phyloP scores from a whole-genome alignment of 2,888 invertebrate species.

The Pheosia tremula region DNA sequence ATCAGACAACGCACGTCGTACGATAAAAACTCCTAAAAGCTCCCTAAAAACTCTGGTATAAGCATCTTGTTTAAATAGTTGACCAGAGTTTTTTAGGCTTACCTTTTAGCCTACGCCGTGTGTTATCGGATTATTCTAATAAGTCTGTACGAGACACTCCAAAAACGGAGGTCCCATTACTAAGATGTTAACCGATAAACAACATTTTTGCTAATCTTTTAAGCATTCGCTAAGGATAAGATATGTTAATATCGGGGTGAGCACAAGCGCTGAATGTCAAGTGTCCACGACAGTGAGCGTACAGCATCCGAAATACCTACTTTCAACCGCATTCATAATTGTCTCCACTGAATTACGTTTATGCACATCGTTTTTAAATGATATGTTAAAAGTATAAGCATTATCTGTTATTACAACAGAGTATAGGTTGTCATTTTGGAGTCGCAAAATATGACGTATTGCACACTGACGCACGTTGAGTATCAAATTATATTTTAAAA shows the following conservation, averaged over 20 bases:
- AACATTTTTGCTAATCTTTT: not conserved
- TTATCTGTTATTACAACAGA: conserved; percentile 16
- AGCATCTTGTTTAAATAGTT: no score
- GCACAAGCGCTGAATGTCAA: conserved; percentile 23
- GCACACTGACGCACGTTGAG: not conserved
- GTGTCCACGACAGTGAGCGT: conserved; percentile 8
- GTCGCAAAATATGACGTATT: not conserved
- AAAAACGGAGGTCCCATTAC: not conserved
- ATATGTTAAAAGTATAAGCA: conserved; percentile 17
- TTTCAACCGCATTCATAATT: conserved; percentile 8
- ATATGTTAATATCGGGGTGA: conserved; percentile 13
- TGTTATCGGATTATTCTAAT: no score
- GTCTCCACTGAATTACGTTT: conserved; percentile 13
- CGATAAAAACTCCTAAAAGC: no score
- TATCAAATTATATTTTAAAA: not conserved
- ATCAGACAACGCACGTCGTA: no score
- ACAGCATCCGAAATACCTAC: conserved; percentile 9
- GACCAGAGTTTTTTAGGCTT: no score
- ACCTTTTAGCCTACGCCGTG: no score
- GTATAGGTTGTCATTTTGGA: not conserved
- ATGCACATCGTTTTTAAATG: conserved; percentile 19
- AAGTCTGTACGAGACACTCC: not conserved
- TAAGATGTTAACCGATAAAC: not conserved
- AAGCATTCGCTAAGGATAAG: not conserved
- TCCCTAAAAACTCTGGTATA: no score